Conservation (phyloP, 2,888 invertebrate genomes). For the Prenolepis imparis region DNA sequence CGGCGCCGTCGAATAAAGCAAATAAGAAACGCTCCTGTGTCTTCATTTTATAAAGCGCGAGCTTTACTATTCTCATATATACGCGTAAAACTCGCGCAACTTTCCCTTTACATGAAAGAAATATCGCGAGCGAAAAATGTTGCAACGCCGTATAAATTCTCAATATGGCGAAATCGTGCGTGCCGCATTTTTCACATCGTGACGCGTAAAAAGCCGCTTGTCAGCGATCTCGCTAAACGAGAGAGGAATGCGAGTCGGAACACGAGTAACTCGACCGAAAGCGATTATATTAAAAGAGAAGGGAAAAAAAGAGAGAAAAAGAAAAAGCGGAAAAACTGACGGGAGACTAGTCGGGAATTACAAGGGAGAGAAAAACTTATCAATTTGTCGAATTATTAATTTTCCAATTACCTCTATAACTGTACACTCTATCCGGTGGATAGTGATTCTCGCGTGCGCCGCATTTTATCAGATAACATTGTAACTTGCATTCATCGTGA, state of each 20-base stretch:
- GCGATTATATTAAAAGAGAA: constrained; percentile 7
- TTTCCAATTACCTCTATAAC: constrained; percentile 11
- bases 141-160: background rate
- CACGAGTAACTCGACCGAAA: background rate
- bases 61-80: constrained; percentile 6
- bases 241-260: constrained; percentile 6
- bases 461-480: constrained; percentile 23
- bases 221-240: constrained; percentile 34
- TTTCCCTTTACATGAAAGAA: background rate
- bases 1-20: constrained; percentile 15
- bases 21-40: background rate
- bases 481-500: background rate
- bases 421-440: background rate
- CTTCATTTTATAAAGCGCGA: constrained; percentile 32
- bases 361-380: background rate
- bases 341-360: background rate
- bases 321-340: background rate
- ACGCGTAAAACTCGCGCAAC: background rate
- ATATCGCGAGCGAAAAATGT: background rate
- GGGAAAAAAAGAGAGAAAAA: background rate
- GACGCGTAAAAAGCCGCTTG: constrained; percentile 21
- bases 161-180: constrained; percentile 9
- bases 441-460: constrained; percentile 8
- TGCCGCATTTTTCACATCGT: constrained; percentile 11
- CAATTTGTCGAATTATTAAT: background rate